Evolutionary conservation across 1,140 invertebrate genomes (phyloP), one percentile per base, ranked within the genome.

Genomic region (Caenorhabditis brenneri): DNA sequence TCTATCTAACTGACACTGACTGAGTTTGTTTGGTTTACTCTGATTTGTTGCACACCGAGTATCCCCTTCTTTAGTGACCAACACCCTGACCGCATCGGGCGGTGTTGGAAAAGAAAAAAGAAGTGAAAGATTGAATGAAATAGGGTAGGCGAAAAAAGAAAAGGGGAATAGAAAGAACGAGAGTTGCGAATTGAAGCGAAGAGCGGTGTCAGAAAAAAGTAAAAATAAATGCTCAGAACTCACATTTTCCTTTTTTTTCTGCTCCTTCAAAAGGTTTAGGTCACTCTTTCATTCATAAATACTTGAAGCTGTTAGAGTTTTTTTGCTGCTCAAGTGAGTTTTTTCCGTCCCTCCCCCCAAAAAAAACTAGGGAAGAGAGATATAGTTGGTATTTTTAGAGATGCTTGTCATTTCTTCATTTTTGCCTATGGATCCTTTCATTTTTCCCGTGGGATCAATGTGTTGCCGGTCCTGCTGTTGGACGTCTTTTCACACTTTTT

Each of bases 151-250:
- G 36, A 42, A 74, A 74, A 55, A 55, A 12, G 31, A 24, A n/a
- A 36, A n/a, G 65, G n/a, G 42, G n/a, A 15, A 74, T 7, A n/a
- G 22, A 31, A 74, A 74, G 36, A 74, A 74, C 65, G 65, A 74
- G 65, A 74, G 65, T 74, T 74, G 65, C 65, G 65, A 74, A 74
- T 74, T 74, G 65, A 74, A 74, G 65, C 31, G 58, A 65, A 65
- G 39, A 42, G 33, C 65, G 65, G 65, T 74, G 33, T 74, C 36
- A 74, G 65, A 74, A 74, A 74, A 74, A n/a, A 74, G 65, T 74
- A 42, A 74, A 42, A 74, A 74, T 74, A 74, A 74, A 74, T 42
- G 65, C 65, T 74, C 24, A 55, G 53, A 55, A 55, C 53, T 55
- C 65, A 31, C 65, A 24, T 42, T 74, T 65, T 65, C 10, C 53